Conservation (phyloP, 2,888 invertebrate species). For the Eueremaeus valkanovi region DNA sequence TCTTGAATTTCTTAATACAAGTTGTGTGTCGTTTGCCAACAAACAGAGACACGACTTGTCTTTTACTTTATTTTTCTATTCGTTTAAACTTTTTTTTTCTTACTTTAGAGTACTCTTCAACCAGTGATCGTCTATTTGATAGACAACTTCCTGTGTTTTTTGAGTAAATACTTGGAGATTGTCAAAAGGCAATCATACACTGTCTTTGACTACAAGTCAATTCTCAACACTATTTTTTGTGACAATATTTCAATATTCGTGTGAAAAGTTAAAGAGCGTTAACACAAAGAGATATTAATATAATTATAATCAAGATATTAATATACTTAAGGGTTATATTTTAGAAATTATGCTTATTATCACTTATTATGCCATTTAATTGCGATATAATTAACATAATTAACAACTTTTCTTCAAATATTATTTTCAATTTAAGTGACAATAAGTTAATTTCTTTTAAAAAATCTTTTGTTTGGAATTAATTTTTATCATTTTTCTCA, state of each 20-base stretch:
- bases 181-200: neutral
- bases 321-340: neutral
- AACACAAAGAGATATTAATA: neutral
- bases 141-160: slow-evolving; percentile 29
- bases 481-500: neutral
- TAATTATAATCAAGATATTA: neutral
- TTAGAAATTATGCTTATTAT: neutral
- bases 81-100: neutral
- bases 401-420: neutral
- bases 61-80: neutral
- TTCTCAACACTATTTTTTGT: neutral
- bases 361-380: neutral
- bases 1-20: too few species aligned
- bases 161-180: neutral
- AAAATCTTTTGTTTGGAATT: neutral
- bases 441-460: neutral
- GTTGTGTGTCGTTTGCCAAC: neutral
- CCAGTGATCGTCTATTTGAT: slow-evolving; percentile 15
- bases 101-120: neutral
- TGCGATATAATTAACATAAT: neutral
- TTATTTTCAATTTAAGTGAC: neutral
- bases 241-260: neutral
- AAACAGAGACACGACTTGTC: slow-evolving; percentile 8
- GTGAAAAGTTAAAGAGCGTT: neutral
- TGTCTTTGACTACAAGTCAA: neutral